Evolutionary conservation across 2,113 vertebrate species (phyloP), one percentile per base, ranked within the genome.

Genomic region (Collichthys lucidus): DNA sequence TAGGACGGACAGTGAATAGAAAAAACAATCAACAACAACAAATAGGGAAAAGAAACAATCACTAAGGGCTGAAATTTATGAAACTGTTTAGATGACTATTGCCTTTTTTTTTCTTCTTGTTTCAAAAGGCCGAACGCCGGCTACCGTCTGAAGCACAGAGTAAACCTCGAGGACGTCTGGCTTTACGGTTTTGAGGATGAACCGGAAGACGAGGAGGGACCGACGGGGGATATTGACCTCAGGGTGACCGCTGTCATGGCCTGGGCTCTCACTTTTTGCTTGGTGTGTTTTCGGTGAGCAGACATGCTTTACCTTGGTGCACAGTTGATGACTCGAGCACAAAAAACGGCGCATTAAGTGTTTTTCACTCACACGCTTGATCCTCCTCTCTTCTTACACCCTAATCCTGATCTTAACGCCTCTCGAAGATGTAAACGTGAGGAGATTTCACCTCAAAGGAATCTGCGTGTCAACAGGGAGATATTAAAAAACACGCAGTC

Each of bases 261-360:
- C 26, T 94, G 92, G 91, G 80, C 87, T 35, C 79, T 90, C 11
- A 87, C 76, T 3, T 86, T 92, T 64, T 93, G 88, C 40, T 60
- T 95, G 84, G 86, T 89, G 35, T 79, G 90, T 69, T 96, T 95
- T 83, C 42, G 82, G 85, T 95, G 76, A 95, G 93, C 72, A 6
- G 14, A 4, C 52, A 63, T 11, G 1, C 2, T 24, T 62, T 55
- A 79, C 44, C 31, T 35, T 66, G 31, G 6, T 22, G 5, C 47
- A 63, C 57, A 12, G 6, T 22, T 17, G 15, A 22, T 61, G 67
- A 78, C 47, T 66, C 40, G 2, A 22, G 57, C 8, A 44, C 61
- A 74, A 52, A 40, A 15, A 64, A 1, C 16, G 31, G 11, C 7
- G 14, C 11, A 1, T 72, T 2, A 31, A 46, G n/a, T 22, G 19